Conservation (phyloP, 1,140 invertebrate genomes). For the Drosophila pruinosa region DNA sequence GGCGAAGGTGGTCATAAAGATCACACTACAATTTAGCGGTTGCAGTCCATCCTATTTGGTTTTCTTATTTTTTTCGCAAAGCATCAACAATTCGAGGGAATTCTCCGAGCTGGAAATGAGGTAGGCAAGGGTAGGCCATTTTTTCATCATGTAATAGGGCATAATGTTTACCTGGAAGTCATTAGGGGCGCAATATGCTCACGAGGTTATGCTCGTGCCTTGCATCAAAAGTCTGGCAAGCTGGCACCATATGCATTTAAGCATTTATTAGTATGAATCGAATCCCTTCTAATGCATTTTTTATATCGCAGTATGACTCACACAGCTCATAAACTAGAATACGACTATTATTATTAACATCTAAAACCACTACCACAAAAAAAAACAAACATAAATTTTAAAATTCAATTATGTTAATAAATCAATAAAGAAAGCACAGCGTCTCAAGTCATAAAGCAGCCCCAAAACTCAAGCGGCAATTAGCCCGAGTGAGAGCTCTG, state of each 20-base stretch:
- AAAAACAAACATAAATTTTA: conserved; percentile 53
- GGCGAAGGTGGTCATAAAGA: conserved; percentile 55
- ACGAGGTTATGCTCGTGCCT: no score
- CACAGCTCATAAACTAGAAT: conserved; percentile 61
- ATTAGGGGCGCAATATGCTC: conserved; percentile 58
- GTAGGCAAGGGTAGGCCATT: conserved; percentile 36
- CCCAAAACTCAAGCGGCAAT: conserved; percentile 57
- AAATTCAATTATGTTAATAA: conserved; percentile 74
- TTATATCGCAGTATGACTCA: conserved; percentile 19
- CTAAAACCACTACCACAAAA: conserved; percentile 23
- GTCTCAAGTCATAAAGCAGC: conserved; percentile 54
- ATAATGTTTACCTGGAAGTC: conserved; percentile 70
- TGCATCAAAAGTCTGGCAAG: no score
- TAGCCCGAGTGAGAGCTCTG: conserved; percentile 36
- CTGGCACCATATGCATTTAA: neutral
- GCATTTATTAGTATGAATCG: conserved; percentile 10
- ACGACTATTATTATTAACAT: conserved; percentile 36
- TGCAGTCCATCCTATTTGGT: conserved; percentile 54
- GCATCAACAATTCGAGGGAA: conserved; percentile 61
- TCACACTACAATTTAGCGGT: conserved; percentile 69
- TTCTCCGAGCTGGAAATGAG: conserved; percentile 36
- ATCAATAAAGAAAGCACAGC: conserved; percentile 69
- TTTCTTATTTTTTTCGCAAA: conserved; percentile 56
- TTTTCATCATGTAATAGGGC: conserved; percentile 58
- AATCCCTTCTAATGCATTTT: conserved; percentile 60